Evolutionary conservation across 2,113 vertebrate species (phyloP), one percentile per base, ranked within the genome.

Genomic region (Sander vitreus): DNA sequence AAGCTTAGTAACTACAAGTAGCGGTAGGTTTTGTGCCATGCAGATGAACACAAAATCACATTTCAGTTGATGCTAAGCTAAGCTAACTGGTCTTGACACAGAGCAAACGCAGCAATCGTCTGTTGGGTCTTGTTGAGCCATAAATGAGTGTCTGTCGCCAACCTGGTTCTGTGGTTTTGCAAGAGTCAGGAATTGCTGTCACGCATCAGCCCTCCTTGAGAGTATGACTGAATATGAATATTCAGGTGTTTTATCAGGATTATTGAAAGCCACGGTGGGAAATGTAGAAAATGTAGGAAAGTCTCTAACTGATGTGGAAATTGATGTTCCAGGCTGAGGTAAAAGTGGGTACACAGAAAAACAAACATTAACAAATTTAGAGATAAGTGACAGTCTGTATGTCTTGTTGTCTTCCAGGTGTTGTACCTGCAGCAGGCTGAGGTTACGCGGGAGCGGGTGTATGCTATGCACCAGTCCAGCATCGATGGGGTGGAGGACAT

Each of bases 401-500:
- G 53, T 47, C 48, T 73, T 11, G 50, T 72, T 11, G 50, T 72
- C 16, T 27, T 53, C 43, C 83, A 98, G 97, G 95, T 96, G 62
- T 90, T 97, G 89, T 95, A 94, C 80, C 90, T 96, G 74, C 92
- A 95, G 88, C 93, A 91, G 85, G 92, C 92, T 0, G 93, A 96
- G 79, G 93, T 97, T 18, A 95, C 94, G 85, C 94, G 95, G 81
- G 96, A 96, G 88, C 94, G 91, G 60, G 95, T 97, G 54, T 94
- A 95, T 6, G 95, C 96, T 5, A 98, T 98, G 97, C 96, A 98
- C 90, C 95, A 95, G 92, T 96, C 94, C 92, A 98, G 96, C 39
- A 18, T 94, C 18, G 95, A 96, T 15, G 97, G 97, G 6, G 97
- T 97, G 90, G 97, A 98, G 92, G 97, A 98, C 92, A 98, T 98